These are phyloP conservation scores for Pterocles burchelli DNA, from an alignment of 2,113 vertebrate genomes.

Conservation along the genomic window DNA sequence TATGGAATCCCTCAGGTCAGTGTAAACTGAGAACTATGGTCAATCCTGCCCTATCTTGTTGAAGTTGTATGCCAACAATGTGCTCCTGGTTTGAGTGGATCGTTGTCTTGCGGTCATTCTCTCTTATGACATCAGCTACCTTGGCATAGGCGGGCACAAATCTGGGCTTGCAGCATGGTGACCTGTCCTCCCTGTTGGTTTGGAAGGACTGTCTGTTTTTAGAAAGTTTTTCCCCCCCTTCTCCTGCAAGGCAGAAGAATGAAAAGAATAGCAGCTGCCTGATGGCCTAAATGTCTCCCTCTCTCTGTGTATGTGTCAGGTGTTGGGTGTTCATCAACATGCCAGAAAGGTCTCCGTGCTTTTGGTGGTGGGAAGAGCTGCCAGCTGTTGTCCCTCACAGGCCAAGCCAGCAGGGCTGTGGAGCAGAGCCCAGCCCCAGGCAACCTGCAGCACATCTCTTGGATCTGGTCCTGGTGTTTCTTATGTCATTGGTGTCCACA, in stretches of 20 bases:
- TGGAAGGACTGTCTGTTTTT: neutral
- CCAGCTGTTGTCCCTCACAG: neutral
- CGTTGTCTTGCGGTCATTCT: neutral
- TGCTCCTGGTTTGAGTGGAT: neutral
- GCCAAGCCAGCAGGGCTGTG: neutral
- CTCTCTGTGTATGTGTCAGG: rapidly evolving
- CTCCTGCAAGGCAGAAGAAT: neutral
- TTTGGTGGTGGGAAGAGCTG: neutral
- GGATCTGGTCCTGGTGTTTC: neutral
- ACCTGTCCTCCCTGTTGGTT: neutral
- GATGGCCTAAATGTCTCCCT: neutral
- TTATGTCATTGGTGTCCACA: neutral
- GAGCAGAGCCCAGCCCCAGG: neutral
- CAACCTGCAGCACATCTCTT: neutral
- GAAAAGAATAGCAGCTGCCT: neutral
- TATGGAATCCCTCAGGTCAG: neutral
- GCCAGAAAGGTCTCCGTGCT: neutral
- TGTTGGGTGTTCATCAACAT: neutral
- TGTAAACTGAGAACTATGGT: neutral
- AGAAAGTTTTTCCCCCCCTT: neutral
- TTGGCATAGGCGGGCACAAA: neutral
- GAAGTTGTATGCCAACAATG: neutral
- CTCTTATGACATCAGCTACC: neutral
- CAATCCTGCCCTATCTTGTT: neutral
- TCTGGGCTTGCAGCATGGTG: neutral